Base-by-base conservation (phyloP, 2,113 vertebrate genomes). In the Polypterus senegalus region DNA sequence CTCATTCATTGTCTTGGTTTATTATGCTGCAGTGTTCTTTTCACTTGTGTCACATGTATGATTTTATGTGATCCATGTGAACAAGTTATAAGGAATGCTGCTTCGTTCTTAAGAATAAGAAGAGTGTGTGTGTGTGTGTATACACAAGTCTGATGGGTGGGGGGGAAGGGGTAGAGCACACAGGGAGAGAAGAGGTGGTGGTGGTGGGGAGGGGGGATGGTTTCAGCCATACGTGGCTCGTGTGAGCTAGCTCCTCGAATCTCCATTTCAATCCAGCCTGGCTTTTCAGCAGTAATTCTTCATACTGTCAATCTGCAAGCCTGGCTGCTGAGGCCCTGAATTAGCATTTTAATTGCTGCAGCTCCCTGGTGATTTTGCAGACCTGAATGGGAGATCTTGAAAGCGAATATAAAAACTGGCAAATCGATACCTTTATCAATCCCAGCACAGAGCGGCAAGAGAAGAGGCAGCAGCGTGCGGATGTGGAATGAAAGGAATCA, bases 311-410 rank as follows among this genome's bases (percentile, higher is more conserved):
- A 63, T 63, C 61, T 57, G 47, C 11, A 51, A 9, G 9, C 7
- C 54, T 47, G 52, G 7, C 61, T 48, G 54, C 61, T 8, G 55
- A 63, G 55, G 54, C 54, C 61, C 53, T 55, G 61, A 63, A 63
- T 63, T 63, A 63, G 61, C 61, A 63, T 63, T 63, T 63, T 63
- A 63, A 63, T 63, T 63, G 54, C 54, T 63, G 61, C 55, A 56
- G 61, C 61, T 63, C 54, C 55, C 61, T 48, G 48, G 61, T 57
- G 61, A 63, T 57, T 63, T 63, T 47, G 27, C 46, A 51, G 49
- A 9, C 49, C 61, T 43, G 45, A 63, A 55, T 44, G 61, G 51
- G 11, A 47, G 54, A 63, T 56, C 47, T 27, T 6, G 61, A 57
- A 63, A 63, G 46, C 48, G 61, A 63, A 63, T 63, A 63, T 57